These are phyloP conservation scores for Malacoctenus gilli DNA, from an alignment of 2,797 vertebrate species.

Conservation along the genomic window DNA sequence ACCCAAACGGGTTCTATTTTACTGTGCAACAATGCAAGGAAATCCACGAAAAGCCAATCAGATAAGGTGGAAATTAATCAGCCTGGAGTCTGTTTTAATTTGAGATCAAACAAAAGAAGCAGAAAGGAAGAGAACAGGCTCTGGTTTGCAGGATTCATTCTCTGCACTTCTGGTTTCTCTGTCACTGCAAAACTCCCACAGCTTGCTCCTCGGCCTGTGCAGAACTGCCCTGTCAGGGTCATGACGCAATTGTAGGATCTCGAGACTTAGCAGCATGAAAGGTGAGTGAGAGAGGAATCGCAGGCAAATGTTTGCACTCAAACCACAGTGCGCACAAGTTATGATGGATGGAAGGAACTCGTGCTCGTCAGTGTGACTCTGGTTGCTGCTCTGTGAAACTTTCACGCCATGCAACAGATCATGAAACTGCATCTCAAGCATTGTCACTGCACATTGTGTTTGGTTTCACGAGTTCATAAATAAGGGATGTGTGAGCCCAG, in stretches of 20 bases:
- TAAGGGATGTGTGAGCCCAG: background rate
- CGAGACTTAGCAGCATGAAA: conserved; percentile 49
- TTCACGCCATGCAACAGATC: conserved; percentile 17
- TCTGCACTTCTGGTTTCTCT: conserved; percentile 42
- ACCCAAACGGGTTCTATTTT: conserved; percentile 57
- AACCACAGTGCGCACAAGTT: conserved; percentile 42
- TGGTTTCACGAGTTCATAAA: background rate
- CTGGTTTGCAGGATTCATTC: conserved; percentile 20
- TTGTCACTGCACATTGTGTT: conserved; percentile 1
- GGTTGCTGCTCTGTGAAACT: conserved; percentile 30
- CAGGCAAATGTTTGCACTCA: conserved; percentile 62
- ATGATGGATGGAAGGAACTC: conserved; percentile 51
- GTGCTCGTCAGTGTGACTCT: conserved; percentile 29
- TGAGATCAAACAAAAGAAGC: conserved; percentile 53
- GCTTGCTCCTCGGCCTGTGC: conserved; percentile 35
- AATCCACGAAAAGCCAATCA: conserved; percentile 74
- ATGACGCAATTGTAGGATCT: conserved; percentile 32
- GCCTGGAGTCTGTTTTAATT: conserved; percentile 41
- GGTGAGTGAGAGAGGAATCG: conserved; percentile 46
- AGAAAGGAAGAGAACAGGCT: conserved; percentile 13
- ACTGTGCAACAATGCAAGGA: conserved; percentile 73
- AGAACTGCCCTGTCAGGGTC: conserved; percentile 22
- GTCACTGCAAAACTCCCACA: conserved; percentile 9
- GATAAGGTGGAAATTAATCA: conserved; percentile 73
- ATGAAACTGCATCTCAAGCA: conserved; percentile 8